Percentiles rank a stretch among this genome's conserved stretches.
These are phyloP conservation scores for Melanotaenia trifasciata DNA, from an alignment of 2,797 vertebrate species.

Conservation along the genomic window DNA sequence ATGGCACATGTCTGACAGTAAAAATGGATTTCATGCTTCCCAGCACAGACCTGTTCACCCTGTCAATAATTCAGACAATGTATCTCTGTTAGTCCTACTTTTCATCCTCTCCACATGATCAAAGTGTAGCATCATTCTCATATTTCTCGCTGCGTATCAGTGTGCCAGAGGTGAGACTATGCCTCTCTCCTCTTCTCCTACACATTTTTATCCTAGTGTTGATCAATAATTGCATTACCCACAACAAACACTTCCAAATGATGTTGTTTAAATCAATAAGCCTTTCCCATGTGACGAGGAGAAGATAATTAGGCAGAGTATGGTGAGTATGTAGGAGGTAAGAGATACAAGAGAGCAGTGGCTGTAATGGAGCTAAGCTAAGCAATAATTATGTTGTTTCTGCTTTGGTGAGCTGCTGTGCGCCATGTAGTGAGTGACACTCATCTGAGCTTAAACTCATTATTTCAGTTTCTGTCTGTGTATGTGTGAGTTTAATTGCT, in stretches of 20 bases:
- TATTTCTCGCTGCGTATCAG: neutral
- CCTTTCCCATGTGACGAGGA: slow-evolving; percentile 39
- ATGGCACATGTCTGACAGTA: too few relatives aligned
- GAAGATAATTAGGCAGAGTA: slow-evolving; percentile 41
- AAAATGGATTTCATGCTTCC: too few relatives aligned
- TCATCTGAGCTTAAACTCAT: neutral
- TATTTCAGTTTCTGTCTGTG: neutral
- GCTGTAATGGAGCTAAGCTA: slow-evolving; percentile 59
- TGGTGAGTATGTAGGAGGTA: slow-evolving; percentile 54
- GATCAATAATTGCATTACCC: slow-evolving; percentile 39
- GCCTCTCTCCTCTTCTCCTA: slow-evolving; percentile 19
- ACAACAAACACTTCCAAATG: slow-evolving; percentile 31
- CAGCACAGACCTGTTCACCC: too few relatives aligned
- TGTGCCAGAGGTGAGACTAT: neutral
- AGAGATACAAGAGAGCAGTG: slow-evolving; percentile 21
- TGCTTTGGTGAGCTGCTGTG: slow-evolving; percentile 7
- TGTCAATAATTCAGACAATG: neutral
- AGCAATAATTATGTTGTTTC: slow-evolving; percentile 59
- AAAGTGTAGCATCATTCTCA: neutral
- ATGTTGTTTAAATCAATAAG: slow-evolving; percentile 66
- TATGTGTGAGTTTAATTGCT: neutral
- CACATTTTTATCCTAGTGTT: slow-evolving; percentile 35
- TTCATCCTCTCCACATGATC: neutral
- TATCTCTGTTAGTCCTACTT: neutral
- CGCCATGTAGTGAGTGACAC: slow-evolving; percentile 17